phyloP scores from a whole-genome alignment of 1,140 invertebrate species.

The Neuroterus valhalla region DNA sequence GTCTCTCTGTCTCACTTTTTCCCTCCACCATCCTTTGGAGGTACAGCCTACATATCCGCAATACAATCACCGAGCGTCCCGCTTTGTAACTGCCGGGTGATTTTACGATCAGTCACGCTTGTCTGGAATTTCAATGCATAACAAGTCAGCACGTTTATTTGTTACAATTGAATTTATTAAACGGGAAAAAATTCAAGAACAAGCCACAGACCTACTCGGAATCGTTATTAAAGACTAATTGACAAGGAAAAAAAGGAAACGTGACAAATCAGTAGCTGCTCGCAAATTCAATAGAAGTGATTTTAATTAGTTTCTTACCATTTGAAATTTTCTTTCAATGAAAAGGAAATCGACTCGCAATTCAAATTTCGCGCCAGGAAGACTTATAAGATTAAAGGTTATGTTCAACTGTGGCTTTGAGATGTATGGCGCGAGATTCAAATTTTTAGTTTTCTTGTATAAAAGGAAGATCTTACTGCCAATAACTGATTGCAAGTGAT shows the following conservation, averaged over 20 bases:
- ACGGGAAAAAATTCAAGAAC: background rate
- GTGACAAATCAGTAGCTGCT: too few relatives aligned
- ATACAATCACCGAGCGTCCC: conserved; percentile 15
- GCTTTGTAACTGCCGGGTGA: conserved; percentile 22
- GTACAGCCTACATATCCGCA: conserved; percentile 11
- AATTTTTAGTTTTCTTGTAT: background rate
- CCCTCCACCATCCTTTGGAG: background rate
- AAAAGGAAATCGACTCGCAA: too few relatives aligned
- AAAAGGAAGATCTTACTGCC: too few relatives aligned
- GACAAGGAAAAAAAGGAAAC: conserved; percentile 32
- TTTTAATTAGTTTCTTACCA: too few relatives aligned
- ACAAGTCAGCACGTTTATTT: conserved; percentile 26
- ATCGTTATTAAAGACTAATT: conserved; percentile 37
- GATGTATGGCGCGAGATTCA: background rate
- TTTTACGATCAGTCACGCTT: conserved; percentile 30
- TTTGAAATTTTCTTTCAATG: too few relatives aligned
- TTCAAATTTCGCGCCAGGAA: too few relatives aligned
- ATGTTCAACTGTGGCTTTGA: conserved; percentile 33
- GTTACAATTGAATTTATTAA: conserved; percentile 20
- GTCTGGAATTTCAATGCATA: conserved; percentile 30
- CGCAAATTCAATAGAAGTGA: too few relatives aligned
- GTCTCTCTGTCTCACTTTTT: background rate
- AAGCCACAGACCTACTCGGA: background rate
- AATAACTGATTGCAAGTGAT: too few relatives aligned
- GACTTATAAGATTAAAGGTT: background rate